A percentile compares a stretch with the other conserved stretches of the same genome.
Evolutionary conservation across 2,888 invertebrate genomes (phyloP).

Genomic region (Arenicola marina): DNA sequence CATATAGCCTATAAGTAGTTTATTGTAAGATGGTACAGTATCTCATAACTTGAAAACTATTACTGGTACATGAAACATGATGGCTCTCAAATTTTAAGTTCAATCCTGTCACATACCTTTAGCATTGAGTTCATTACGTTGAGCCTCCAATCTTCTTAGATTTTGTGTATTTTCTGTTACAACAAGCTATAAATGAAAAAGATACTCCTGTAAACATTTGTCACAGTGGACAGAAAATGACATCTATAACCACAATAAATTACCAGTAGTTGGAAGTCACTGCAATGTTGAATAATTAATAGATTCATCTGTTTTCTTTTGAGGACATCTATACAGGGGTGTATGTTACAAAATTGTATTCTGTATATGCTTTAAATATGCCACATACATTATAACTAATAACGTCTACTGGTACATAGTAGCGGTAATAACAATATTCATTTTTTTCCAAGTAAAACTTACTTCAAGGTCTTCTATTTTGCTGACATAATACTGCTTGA

Average conservation of each 20-base stretch:
- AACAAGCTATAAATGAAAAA: constrained; percentile 67
- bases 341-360: too few species aligned
- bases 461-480: constrained; percentile 95
- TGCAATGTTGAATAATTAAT: too few species aligned
- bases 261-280: too few species aligned
- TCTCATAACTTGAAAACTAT: not conserved
- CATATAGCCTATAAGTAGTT: not conserved
- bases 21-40: not conserved
- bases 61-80: not conserved
- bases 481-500: constrained; percentile 94
- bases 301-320: too few species aligned
- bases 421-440: too few species aligned
- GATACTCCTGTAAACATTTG: not conserved
- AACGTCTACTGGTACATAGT: too few species aligned
- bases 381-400: too few species aligned
- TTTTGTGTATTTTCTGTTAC: constrained; percentile 99
- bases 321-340: not conserved
- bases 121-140: constrained; percentile 97
- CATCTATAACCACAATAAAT: not conserved
- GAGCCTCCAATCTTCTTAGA: constrained; percentile 93
- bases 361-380: too few species aligned
- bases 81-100: too few species aligned
- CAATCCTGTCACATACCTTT: constrained; percentile 71
- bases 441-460: constrained; percentile 17
- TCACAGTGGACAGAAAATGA: not conserved